Evolutionary conservation across 2,888 invertebrate species (phyloP), one percentile per base, ranked within the genome.

Genomic region (Hedya salicella): DNA sequence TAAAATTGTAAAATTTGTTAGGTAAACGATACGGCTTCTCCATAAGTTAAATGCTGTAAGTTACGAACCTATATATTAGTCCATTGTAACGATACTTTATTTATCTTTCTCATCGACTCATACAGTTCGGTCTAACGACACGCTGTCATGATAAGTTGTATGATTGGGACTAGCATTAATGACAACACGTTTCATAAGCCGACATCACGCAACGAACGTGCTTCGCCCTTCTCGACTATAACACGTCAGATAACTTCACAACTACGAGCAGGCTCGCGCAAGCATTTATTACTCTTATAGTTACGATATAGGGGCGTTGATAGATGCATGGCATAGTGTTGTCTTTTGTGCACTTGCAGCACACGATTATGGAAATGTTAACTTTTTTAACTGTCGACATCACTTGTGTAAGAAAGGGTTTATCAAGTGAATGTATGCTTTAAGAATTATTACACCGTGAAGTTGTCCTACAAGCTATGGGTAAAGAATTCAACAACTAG

Each of bases 121-220:
- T 19, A 48, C 36, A 36, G 36, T 36, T 53, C 32, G 39, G 25
- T 44, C 36, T 21, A 53, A 48, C 40, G 48, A 62, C 30, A 54
- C 21, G 48, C 46, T 46, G 46, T n/a, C 57, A 30, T 46, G 46
- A 57, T 57, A 57, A 32, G 21, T 62, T 53, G 53, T 44, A 36
- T 57, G 49, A 49, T 49, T 32, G 50, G 44, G 56, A 44, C 40
- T 25, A 44, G 56, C 25, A 19, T n/a, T 44, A 57, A 32, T 49
- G 48, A 60, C 57, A 56, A 57, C 59, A 59, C 59, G 49, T 65
- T 65, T 65, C 59, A 65, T 40, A 59, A 63, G 48, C 42, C 19
- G 36, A 19, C 53, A 66, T 68, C 65, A 68, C 65, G 68, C 68
- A 49, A 68, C 61, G 40, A 50, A 57, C 61, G 50, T 64, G 56